Evolutionary conservation across 2,113 vertebrate species (phyloP).

Genomic region (Danio rerio): GRCz12tu NC_133180.1:34022001-34022500

Average conservation of each 20-base stretch:
- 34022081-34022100: not conserved
- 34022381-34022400: constrained; percentile 57
- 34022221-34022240: constrained; percentile 24
- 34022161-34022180: not conserved
- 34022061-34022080: not conserved
- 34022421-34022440: constrained; percentile 39
- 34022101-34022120: not conserved
- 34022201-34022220: constrained; percentile 24
- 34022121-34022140: not conserved
- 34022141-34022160: not conserved
- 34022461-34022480: constrained; percentile 41
- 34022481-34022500: constrained; percentile 53
- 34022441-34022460: constrained; percentile 29
- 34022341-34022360: constrained; percentile 57
- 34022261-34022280: not conserved
- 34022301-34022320: constrained; percentile 24
- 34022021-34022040: not conserved
- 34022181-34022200: not conserved
- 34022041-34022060: not conserved
- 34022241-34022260: constrained; percentile 28
- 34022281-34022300: constrained; percentile 3
- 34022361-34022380: constrained; percentile 67
- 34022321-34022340: constrained; percentile 26
- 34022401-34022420: constrained; percentile 41
- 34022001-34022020: too few species aligned